Base-by-base conservation (phyloP, 2,113 vertebrate genomes). In the Setophaga petechia region DNA sequence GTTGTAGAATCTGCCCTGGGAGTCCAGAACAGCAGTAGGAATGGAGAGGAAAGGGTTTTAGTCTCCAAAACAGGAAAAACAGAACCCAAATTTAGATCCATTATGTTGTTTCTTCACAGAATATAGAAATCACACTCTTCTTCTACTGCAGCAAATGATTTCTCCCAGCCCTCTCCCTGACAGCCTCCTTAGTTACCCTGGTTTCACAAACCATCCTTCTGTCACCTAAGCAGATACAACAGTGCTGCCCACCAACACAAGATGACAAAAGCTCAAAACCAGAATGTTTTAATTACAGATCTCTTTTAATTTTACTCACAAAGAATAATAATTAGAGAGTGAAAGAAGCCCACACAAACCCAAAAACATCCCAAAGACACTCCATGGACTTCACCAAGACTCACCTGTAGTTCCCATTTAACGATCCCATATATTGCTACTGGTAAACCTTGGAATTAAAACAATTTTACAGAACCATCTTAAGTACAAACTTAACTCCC, bases 281-380 rank as follows among this genome's bases (percentile, higher is more conserved):
- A 90, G 72, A 95, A 73, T 46, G 79, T 39, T 91, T 84, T 93
- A 91, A 96, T 96, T 94, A 93, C 78, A 75, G 47, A 39, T 27
- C 67, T 81, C 76, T 87, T 8, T 89, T 75, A 77, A 86, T 95
- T 90, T 92, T 76, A 49, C 47, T 94, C 59, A 25, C 66, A 67
- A 92, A 88, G 59, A 85, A 88, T 80, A 91, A 83, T 80, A 91
- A 91, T 80, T 89, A 80, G 55, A 90, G 67, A 90, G 78, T 1
- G 4, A 67, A 94, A 84, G 54, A 63, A 80, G 35, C 91, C 83
- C 75, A 47, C 84, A 52, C 35, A 87, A 84, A 51, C 2, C 72
- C n/a, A 18, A 72, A 81, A 73, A 19, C 63, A 79, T 57, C 49
- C 54, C 57, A 63, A 44, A 77, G 59, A 31, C 58, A 41, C 35